Evolutionary conservation across 1,140 invertebrate species (phyloP).

Genomic region (Megalopta genalis): DNA sequence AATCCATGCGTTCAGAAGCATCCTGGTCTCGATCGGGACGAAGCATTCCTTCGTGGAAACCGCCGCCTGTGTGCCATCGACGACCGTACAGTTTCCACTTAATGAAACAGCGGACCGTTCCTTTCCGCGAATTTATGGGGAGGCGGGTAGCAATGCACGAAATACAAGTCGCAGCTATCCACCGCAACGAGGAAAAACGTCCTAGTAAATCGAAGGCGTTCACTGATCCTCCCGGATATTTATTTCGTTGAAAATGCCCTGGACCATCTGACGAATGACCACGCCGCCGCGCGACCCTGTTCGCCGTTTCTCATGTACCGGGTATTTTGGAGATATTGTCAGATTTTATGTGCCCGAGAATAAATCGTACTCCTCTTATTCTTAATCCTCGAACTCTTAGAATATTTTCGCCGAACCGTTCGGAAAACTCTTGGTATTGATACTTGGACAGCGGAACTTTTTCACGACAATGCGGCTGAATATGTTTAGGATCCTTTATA

Average conservation of each 20-base stretch:
- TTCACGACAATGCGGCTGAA: no score
- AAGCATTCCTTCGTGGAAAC: no score
- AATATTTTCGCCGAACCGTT: no score
- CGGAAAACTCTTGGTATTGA: no score
- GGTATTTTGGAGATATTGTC: no score
- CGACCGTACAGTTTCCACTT: not conserved
- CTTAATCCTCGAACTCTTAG: no score
- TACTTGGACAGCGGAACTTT: no score
- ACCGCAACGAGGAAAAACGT: not conserved
- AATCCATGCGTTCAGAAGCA: slow-evolving; percentile 28
- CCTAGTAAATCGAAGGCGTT: not conserved
- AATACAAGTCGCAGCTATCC: not conserved
- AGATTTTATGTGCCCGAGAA: no score
- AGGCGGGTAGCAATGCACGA: not conserved
- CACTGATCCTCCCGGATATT: not conserved
- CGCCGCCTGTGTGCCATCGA: not conserved
- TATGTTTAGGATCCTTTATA: no score
- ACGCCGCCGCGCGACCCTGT: not conserved
- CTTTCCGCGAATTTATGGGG: not conserved
- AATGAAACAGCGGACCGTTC: slow-evolving; percentile 20
- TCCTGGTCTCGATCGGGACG: no score
- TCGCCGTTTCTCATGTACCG: no score
- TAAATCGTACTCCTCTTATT: no score
- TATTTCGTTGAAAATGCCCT: not conserved
- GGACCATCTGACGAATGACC: not conserved